Evolutionary conservation across 2,113 vertebrate species (phyloP).

Genomic region (Urocitellus parryii): DNA sequence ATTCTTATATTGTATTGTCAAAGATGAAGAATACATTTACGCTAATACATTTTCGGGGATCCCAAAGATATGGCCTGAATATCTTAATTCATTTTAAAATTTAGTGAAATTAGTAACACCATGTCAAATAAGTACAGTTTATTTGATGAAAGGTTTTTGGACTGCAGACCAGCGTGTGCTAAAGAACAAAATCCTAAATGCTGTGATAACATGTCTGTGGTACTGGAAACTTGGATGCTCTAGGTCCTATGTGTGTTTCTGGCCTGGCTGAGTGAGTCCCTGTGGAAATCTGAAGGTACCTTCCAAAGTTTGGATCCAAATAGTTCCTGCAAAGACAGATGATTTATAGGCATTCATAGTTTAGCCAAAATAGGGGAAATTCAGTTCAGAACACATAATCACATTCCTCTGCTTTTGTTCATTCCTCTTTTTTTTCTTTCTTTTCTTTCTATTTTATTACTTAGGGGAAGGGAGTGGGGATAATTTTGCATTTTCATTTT

Average conservation of each 20-base stretch:
- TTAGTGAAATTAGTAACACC: not conserved
- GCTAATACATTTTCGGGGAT: not conserved
- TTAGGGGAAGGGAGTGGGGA: not conserved
- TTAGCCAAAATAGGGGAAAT: not conserved
- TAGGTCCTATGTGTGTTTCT: not conserved
- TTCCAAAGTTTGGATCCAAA: not conserved
- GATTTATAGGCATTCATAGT: not conserved
- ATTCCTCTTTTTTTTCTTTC: not conserved
- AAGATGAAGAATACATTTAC: not conserved
- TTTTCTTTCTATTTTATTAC: not conserved
- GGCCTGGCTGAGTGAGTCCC: not conserved
- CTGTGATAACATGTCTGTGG: not conserved
- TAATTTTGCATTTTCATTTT: not conserved
- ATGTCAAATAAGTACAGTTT: not conserved
- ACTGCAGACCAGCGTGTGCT: not conserved
- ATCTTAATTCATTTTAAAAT: not conserved
- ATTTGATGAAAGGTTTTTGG: not conserved
- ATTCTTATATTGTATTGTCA: not conserved
- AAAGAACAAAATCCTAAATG: not conserved
- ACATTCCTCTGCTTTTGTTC: not conserved
- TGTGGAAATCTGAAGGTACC: conserved; percentile 24
- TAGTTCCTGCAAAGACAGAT: conserved; percentile 25
- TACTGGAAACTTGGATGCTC: not conserved
- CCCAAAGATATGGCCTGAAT: not conserved
- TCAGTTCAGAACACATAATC: not conserved